Evolutionary conservation across 2,888 invertebrate genomes (phyloP).

Genomic region (Entomobrya proxima): DNA sequence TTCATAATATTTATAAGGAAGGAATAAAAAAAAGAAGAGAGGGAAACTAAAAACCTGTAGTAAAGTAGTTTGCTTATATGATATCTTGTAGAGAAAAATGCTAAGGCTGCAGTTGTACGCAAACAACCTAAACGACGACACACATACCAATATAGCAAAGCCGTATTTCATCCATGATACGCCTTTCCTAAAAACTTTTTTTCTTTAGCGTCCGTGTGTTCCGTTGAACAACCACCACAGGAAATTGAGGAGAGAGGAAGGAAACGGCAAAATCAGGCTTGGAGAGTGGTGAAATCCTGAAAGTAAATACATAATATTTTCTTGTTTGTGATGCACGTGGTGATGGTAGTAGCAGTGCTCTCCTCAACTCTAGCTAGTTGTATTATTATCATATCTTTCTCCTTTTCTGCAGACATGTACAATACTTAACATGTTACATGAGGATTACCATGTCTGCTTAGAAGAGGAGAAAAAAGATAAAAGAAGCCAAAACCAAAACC

Average conservation of each 20-base stretch:
- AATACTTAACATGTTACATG: slow-evolving; percentile 19
- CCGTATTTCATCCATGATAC: slow-evolving; percentile 15
- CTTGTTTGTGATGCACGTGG: slow-evolving; percentile 27
- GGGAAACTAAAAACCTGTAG: background rate
- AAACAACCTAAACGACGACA: slow-evolving; percentile 14
- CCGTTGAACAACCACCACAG: background rate
- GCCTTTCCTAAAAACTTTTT: slow-evolving; percentile 15
- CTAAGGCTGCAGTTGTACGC: background rate
- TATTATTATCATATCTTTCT: background rate
- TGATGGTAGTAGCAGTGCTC: background rate
- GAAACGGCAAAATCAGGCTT: slow-evolving; percentile 37
- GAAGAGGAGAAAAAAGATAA: background rate
- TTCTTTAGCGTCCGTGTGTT: background rate
- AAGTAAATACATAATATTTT: slow-evolving; percentile 34
- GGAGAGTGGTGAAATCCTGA: background rate
- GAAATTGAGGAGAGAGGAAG: slow-evolving; percentile 47
- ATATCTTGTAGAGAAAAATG: slow-evolving; percentile 9
- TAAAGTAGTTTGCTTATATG: background rate
- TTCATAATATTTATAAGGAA: background rate
- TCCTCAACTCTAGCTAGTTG: no score
- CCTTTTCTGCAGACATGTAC: background rate
- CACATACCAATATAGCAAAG: slow-evolving; percentile 26
- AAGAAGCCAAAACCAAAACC: background rate
- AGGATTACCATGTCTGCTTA: background rate
- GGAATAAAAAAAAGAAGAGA: background rate